Percentiles rank a stretch among this genome's conserved stretches.
These are phyloP conservation scores for Strigops habroptila DNA, from an alignment of 2,113 vertebrate genomes.

Conservation along the genomic window DNA sequence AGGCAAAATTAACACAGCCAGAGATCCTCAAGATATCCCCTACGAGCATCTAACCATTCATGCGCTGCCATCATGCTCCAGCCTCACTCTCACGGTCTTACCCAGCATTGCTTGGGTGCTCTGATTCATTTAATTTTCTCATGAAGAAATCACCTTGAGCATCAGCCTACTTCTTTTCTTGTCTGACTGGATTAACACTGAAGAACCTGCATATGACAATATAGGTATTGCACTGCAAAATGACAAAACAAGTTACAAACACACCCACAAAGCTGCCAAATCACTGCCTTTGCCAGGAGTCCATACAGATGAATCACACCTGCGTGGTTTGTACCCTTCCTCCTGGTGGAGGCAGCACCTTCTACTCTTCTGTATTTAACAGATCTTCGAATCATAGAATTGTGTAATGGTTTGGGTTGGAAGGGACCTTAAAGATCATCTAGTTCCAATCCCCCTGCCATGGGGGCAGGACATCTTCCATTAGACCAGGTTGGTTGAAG, in stretches of 20 bases:
- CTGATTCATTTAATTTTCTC: background rate
- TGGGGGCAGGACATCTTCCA: background rate
- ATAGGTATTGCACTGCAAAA: constrained; percentile 25
- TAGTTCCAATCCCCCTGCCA: background rate
- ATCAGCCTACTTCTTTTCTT: background rate
- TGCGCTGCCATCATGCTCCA: background rate
- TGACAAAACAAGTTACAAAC: constrained; percentile 27
- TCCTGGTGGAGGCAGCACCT: background rate
- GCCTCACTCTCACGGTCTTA: background rate
- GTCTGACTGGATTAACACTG: background rate
- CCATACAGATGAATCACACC: constrained; percentile 61
- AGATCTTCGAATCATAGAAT: background rate
- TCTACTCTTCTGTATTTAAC: background rate
- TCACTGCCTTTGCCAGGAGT: constrained; percentile 50
- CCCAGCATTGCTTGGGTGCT: background rate
- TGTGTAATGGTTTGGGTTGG: background rate
- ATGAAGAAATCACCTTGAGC: background rate
- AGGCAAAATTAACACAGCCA: background rate
- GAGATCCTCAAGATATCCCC: background rate
- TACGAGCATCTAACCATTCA: background rate
- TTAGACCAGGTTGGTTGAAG: background rate
- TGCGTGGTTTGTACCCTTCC: background rate
- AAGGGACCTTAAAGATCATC: background rate
- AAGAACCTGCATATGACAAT: background rate
- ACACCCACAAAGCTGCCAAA: constrained; percentile 54